Percentiles rank a stretch among this genome's conserved stretches.
phyloP scores from a whole-genome alignment of 2,113 vertebrate species.

The Gorilla gorilla region DNA sequence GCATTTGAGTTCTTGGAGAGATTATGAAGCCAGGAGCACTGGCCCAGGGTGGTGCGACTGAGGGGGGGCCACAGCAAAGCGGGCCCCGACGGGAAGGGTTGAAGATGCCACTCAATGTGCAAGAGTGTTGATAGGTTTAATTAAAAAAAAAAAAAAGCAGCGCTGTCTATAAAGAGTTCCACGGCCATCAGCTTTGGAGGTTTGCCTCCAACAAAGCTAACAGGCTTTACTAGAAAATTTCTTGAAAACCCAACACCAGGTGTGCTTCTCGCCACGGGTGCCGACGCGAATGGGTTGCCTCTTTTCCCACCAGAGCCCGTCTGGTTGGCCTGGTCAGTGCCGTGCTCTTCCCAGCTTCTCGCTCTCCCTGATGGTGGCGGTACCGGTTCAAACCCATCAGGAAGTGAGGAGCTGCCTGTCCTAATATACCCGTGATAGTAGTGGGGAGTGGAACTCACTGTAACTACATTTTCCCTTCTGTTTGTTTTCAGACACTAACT shows the following conservation, averaged over 20 bases:
- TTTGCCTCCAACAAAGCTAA: background rate
- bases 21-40: background rate
- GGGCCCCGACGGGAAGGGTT: background rate
- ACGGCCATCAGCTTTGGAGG: background rate
- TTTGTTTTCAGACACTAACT: background rate
- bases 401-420: conserved; percentile 44
- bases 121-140: no score
- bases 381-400: conserved; percentile 14
- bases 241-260: conserved; percentile 21
- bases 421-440: background rate
- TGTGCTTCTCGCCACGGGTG: conserved; percentile 57
- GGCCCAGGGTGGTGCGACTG: fast-evolving
- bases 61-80: fast-evolving
- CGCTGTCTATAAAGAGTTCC: background rate
- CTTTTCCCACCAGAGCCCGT: conserved; percentile 48
- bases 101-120: fast-evolving
- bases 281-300: conserved; percentile 51
- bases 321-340: background rate
- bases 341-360: background rate
- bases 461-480: background rate
- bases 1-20: background rate
- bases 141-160: fast-evolving
- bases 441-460: background rate
- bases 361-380: conserved; percentile 12
- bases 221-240: conserved; percentile 15